These are phyloP conservation scores for Drymonia ruficornis DNA, from an alignment of 2,888 invertebrate species.

Conservation along the genomic window DNA sequence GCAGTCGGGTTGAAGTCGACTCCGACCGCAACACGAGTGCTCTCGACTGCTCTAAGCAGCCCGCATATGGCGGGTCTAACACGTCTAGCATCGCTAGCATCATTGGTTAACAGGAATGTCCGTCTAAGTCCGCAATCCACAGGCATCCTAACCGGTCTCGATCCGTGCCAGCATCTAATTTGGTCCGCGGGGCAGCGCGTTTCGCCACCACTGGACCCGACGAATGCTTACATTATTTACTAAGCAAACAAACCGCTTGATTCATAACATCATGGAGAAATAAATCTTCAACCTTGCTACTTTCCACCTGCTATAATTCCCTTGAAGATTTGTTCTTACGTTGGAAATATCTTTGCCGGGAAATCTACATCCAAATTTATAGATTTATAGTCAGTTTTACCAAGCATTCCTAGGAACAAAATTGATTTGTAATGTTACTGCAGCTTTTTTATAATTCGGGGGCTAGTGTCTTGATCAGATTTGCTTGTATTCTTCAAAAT, in stretches of 20 bases:
- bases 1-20: too few relatives aligned
- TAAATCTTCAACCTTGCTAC: background rate
- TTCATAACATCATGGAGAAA: constrained; percentile 19
- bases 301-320: background rate
- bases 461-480: too few relatives aligned
- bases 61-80: too few relatives aligned
- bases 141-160: constrained; percentile 45
- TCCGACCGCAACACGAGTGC: too few relatives aligned
- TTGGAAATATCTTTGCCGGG: background rate
- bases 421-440: too few relatives aligned
- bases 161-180: constrained; percentile 72
- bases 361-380: background rate
- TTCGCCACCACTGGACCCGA: constrained; percentile 52
- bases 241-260: constrained; percentile 34
- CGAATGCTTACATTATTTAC: constrained; percentile 45
- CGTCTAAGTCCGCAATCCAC: constrained; percentile 7
- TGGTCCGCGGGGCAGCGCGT: constrained; percentile 52
- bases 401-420: too few relatives aligned
- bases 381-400: too few relatives aligned
- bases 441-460: too few relatives aligned
- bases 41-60: too few relatives aligned
- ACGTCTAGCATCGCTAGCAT: too few relatives aligned
- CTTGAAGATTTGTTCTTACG: background rate
- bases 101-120: too few relatives aligned
- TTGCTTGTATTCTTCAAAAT: too few relatives aligned